Evolutionary conservation across 2,888 invertebrate genomes (phyloP).

Genomic region (Mesodorylaimus sp.): DNA sequence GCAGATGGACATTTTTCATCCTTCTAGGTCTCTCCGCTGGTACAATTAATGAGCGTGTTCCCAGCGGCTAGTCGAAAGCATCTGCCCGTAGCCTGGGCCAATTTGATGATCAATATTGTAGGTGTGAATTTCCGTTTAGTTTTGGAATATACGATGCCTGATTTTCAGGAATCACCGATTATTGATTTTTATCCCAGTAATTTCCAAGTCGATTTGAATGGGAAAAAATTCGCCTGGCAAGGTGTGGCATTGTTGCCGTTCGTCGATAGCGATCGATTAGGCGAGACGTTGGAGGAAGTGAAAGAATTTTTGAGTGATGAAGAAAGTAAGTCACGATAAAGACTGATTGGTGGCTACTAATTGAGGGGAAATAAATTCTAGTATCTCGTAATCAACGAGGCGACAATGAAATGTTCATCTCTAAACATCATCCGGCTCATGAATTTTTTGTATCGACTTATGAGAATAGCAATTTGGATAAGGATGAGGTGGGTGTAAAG

Average conservation of each 20-base stretch:
- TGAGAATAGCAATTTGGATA: constrained; percentile 32
- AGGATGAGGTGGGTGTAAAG: no score
- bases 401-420: constrained; percentile 70
- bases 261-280: constrained; percentile 67
- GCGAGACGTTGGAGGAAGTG: constrained; percentile 62
- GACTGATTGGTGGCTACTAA: constrained; percentile 36
- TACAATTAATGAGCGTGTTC: constrained; percentile 98
- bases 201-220: constrained; percentile 85
- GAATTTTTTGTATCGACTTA: constrained; percentile 52
- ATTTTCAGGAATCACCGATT: constrained; percentile 60
- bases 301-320: constrained; percentile 53
- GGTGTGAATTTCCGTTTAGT: constrained; percentile 25
- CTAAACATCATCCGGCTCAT: constrained; percentile 50
- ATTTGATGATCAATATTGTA: constrained; percentile 74
- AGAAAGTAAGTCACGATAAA: constrained; percentile 71
- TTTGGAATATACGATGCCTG: constrained; percentile 3
- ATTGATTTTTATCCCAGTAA: constrained; percentile 97
- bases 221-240: constrained; percentile 99
- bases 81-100: constrained; percentile 78
- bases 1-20: not conserved
- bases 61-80: constrained; percentile 88
- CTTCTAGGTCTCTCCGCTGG: constrained; percentile 64
- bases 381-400: constrained; percentile 64
- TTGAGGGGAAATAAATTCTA: no score
- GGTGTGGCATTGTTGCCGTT: constrained; percentile 89